phyloP scores from a whole-genome alignment of 2,888 invertebrate species.

The Biston betularia region DNA sequence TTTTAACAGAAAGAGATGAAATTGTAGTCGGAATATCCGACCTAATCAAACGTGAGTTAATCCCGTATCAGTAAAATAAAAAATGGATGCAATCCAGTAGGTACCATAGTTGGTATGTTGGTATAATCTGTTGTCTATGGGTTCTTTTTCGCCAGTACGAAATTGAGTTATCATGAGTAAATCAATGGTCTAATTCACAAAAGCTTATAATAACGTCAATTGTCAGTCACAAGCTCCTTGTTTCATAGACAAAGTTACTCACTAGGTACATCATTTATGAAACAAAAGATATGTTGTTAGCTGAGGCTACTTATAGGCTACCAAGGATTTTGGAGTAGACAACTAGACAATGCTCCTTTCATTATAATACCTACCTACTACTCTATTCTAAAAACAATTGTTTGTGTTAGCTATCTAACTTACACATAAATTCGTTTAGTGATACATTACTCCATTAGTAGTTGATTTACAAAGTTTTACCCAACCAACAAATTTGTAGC shows the following conservation, averaged over 20 bases:
- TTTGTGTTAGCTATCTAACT: background rate
- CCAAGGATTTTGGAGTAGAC: constrained; percentile 6
- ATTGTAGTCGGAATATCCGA: too few species aligned
- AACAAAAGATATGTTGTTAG: constrained; percentile 11
- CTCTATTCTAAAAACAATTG: constrained; percentile 1
- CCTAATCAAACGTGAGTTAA: too few species aligned
- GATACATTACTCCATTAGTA: background rate
- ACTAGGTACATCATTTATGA: constrained; percentile 2
- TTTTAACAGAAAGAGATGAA: too few species aligned
- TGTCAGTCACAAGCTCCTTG: background rate
- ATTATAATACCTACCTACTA: background rate
- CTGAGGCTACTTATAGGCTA: constrained; percentile 4
- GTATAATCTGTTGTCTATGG: too few species aligned
- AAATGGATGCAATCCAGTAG: too few species aligned
- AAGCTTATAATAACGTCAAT: background rate
- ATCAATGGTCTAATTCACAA: background rate
- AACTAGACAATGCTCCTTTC: constrained; percentile 11
- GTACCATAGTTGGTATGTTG: too few species aligned
- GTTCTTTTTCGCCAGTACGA: too few species aligned
- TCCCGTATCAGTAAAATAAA: too few species aligned
- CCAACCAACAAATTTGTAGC: constrained; percentile 24
- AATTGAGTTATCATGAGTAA: background rate
- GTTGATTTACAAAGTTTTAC: background rate
- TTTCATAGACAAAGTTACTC: constrained; percentile 3
- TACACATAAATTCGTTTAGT: constrained; percentile 3